Percentiles rank a stretch among this genome's conserved stretches.
These are phyloP conservation scores for Gymnogyps californianus DNA, from an alignment of 2,113 vertebrate species.

Conservation along the genomic window DNA sequence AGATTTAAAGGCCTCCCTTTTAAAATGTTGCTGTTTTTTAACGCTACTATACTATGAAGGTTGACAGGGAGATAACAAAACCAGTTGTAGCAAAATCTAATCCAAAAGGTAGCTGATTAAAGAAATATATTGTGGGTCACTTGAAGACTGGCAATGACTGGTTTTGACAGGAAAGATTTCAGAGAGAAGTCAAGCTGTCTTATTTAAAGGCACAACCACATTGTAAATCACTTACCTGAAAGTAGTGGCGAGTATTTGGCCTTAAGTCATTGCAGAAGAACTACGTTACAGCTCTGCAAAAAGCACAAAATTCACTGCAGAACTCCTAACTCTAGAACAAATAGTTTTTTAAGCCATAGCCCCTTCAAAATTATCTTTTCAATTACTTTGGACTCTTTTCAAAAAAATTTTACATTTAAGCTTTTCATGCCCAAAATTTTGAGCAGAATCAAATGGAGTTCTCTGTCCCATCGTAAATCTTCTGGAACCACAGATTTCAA, in stretches of 20 bases:
- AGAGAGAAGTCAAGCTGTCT: not conserved
- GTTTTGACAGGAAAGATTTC: not conserved
- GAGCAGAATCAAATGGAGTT: not conserved
- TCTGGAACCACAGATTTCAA: not conserved
- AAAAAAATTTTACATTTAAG: constrained; percentile 22
- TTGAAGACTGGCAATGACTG: not conserved
- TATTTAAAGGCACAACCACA: not conserved
- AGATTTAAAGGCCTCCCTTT: constrained; percentile 12
- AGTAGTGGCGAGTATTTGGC: not conserved
- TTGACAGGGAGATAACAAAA: constrained; percentile 23
- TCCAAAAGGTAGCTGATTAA: not conserved
- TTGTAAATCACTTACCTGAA: not conserved
- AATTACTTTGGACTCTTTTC: constrained; percentile 1
- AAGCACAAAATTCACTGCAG: not conserved
- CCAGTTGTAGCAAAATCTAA: not conserved
- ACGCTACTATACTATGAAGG: not conserved
- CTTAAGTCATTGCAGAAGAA: not conserved
- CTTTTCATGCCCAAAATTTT: not conserved
- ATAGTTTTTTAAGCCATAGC: not conserved
- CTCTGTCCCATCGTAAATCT: not conserved
- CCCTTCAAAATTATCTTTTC: constrained; percentile 14
- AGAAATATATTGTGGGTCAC: not conserved
- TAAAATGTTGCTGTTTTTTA: not conserved
- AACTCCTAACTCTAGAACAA: constrained; percentile 7
- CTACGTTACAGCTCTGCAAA: not conserved